phyloP scores from a whole-genome alignment of 1,140 invertebrate species.

The Brachionus asplanchnoidis region DNA sequence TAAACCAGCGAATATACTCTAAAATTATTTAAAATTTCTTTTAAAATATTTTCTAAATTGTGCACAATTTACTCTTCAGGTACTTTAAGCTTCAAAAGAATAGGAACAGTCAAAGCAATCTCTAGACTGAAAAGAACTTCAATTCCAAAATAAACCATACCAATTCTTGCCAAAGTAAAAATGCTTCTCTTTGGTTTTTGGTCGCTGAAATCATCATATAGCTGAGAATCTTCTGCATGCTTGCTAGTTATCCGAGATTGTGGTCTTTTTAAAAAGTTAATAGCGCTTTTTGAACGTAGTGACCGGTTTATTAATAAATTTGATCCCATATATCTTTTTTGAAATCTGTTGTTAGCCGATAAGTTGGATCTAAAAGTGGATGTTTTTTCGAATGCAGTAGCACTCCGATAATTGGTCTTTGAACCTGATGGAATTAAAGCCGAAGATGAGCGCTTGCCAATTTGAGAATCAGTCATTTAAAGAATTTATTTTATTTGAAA shows the following conservation, averaged over 20 bases:
- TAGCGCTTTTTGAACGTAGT: neutral
- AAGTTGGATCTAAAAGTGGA: neutral
- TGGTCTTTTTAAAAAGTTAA: slow-evolving; percentile 26
- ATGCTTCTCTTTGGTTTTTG: slow-evolving; percentile 30
- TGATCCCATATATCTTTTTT: neutral
- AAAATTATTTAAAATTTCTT: neutral
- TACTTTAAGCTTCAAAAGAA: slow-evolving; percentile 14
- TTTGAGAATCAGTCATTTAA: neutral
- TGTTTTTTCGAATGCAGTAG: neutral
- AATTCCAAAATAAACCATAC: slow-evolving; percentile 34
- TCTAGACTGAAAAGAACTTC: slow-evolving; percentile 33
- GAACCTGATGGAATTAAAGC: neutral
- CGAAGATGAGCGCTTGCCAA: neutral
- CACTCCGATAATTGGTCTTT: neutral
- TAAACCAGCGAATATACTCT: slow-evolving; percentile 39
- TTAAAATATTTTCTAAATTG: neutral
- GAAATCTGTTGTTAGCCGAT: neutral
- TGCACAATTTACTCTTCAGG: slow-evolving; percentile 18
- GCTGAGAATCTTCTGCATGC: neutral
- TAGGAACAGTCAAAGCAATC: slow-evolving; percentile 34
- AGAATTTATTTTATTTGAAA: neutral
- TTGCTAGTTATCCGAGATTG: neutral
- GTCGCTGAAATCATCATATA: neutral
- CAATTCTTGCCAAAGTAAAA: slow-evolving; percentile 6
- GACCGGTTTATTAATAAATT: neutral